These are phyloP conservation scores for Phoebastria nigripes DNA, from an alignment of 2,797 vertebrate species.

Conservation along the genomic window DNA sequence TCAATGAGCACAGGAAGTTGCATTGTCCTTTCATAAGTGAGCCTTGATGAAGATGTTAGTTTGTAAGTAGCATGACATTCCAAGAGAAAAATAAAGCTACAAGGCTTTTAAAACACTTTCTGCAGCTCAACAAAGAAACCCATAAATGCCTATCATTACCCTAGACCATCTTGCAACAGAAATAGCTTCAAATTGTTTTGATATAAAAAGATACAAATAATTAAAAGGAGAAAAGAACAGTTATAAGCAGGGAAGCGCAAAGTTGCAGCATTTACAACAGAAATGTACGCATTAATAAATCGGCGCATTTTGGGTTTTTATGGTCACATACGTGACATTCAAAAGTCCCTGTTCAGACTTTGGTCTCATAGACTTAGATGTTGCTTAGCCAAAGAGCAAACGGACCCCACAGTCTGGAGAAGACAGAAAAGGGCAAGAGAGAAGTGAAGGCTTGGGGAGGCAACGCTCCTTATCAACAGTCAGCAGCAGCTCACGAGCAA, in stretches of 20 bases:
- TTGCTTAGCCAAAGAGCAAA: not conserved
- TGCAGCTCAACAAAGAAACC: constrained; percentile 14
- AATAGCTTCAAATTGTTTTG: constrained; percentile 31
- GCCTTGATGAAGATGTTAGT: constrained; percentile 24
- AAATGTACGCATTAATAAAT: not conserved
- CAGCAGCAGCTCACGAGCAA: not conserved
- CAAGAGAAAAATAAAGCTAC: constrained; percentile 39
- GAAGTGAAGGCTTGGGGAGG: not conserved
- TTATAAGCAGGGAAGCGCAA: not conserved
- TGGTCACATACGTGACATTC: not conserved
- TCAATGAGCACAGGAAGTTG: not conserved
- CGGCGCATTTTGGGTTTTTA: not conserved
- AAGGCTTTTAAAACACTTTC: constrained; percentile 37
- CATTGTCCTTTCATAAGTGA: constrained; percentile 42
- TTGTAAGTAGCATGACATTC: constrained; percentile 8
- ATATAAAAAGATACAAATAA: constrained; percentile 33
- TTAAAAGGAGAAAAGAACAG: not conserved
- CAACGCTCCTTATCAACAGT: not conserved
- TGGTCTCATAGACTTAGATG: not conserved
- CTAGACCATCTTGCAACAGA: not conserved
- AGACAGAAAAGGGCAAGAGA: not conserved
- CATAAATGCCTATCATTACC: constrained; percentile 27
- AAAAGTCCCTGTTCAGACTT: not conserved
- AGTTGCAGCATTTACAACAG: not conserved
- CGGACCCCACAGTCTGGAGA: not conserved